Percentiles rank a stretch among this genome's conserved stretches.
phyloP scores from a whole-genome alignment of 2,888 invertebrate species.

The Aphidius colemani region DNA sequence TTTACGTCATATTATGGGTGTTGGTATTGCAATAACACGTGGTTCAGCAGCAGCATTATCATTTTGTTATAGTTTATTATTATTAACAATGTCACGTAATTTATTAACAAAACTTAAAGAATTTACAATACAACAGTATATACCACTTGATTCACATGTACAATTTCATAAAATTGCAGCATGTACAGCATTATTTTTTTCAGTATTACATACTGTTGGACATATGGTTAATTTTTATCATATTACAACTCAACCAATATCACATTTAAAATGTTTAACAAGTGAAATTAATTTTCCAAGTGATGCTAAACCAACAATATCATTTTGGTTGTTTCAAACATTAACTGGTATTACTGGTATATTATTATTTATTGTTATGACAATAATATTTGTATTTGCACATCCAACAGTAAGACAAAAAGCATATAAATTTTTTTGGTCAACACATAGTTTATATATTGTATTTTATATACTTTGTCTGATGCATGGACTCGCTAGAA shows the following conservation, averaged over 20 bases:
- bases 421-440: slow-evolving; percentile 95
- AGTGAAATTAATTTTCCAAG: slow-evolving; percentile 93
- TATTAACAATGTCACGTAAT: slow-evolving; percentile 92
- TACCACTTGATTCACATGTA: slow-evolving; percentile 92
- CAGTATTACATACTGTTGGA: slow-evolving; percentile 88
- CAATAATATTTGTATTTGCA: slow-evolving; percentile 95
- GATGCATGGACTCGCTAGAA: slow-evolving; percentile 86
- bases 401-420: slow-evolving; percentile 90
- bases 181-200: slow-evolving; percentile 91
- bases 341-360: slow-evolving; percentile 90
- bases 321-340: slow-evolving; percentile 95
- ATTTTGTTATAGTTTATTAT: slow-evolving; percentile 89
- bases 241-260: slow-evolving; percentile 92
- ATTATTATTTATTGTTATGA: slow-evolving; percentile 85
- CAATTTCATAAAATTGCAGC: slow-evolving; percentile 98
- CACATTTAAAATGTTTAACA: slow-evolving; percentile 89
- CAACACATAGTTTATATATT: slow-evolving; percentile 88
- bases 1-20: slow-evolving; percentile 94
- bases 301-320: slow-evolving; percentile 91
- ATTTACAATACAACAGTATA: slow-evolving; percentile 91
- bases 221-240: slow-evolving; percentile 98
- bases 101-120: slow-evolving; percentile 91
- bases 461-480: slow-evolving; percentile 83
- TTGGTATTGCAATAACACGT: slow-evolving; percentile 92
- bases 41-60: slow-evolving; percentile 93